Conservation (phyloP, 2,888 invertebrate species). For the Clistopyga incitator region DNA sequence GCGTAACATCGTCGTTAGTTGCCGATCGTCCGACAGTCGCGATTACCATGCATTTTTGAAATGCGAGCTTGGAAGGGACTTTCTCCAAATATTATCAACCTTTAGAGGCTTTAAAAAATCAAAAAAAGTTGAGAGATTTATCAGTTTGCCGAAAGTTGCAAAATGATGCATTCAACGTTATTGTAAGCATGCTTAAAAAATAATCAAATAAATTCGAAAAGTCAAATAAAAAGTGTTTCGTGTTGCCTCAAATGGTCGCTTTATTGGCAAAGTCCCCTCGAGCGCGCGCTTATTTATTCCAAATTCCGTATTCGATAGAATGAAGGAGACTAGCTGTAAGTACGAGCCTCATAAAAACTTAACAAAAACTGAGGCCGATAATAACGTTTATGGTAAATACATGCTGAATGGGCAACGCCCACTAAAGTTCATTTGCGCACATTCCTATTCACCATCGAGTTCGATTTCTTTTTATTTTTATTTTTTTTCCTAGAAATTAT, state of each 20-base stretch:
- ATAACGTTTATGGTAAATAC: conserved; percentile 52
- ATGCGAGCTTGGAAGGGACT: background rate
- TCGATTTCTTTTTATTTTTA: conserved; percentile 24
- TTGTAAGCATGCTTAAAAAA: background rate
- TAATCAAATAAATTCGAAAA: background rate
- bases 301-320: conserved; percentile 66
- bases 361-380: conserved; percentile 58
- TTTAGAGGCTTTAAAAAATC: background rate
- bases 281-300: conserved; percentile 17
- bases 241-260: background rate
- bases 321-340: conserved; percentile 74
- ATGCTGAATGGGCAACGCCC: conserved; percentile 54
- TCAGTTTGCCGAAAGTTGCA: background rate
- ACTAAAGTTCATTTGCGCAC: conserved; percentile 55
- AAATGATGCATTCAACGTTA: background rate
- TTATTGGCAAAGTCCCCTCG: conserved; percentile 9
- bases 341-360: conserved; percentile 69
- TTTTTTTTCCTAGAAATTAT: conserved; percentile 52
- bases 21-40: conserved; percentile 22
- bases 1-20: conserved; percentile 42
- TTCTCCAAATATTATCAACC: background rate
- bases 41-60: conserved; percentile 26
- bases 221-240: background rate
- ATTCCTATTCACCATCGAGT: conserved; percentile 62
- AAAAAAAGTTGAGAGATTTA: background rate